Conservation (phyloP, 1,140 invertebrate species). For the Probaryconus sp. region DNA sequence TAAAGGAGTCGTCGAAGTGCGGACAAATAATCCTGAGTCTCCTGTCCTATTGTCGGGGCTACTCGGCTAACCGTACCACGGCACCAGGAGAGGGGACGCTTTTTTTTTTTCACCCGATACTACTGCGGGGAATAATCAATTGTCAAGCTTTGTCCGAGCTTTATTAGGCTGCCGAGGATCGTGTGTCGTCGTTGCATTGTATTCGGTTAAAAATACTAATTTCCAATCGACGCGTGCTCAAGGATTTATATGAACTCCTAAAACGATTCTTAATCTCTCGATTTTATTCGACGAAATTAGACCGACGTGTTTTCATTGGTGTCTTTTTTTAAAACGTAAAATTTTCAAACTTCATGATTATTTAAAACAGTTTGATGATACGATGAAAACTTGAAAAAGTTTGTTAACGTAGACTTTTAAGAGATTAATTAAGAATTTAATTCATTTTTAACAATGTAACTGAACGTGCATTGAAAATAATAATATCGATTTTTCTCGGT, state of each 20-base stretch:
- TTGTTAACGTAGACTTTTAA: too few species aligned
- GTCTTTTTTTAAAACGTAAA: too few species aligned
- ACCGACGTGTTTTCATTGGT: neutral
- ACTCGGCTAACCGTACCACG: conserved; percentile 44
- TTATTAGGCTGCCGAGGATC: conserved; percentile 55
- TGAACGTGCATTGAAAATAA: too few species aligned
- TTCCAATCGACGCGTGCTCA: conserved; percentile 14
- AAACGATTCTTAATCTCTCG: too few species aligned
- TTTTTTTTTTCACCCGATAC: conserved; percentile 52
- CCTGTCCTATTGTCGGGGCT: conserved; percentile 51
- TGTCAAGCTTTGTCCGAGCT: conserved; percentile 56
- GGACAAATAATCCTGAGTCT: conserved; percentile 53
- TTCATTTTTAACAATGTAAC: too few species aligned
- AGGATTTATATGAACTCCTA: too few species aligned
- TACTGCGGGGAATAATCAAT: conserved; percentile 62
- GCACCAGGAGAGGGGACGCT: conserved; percentile 37
- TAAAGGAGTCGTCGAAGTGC: conserved; percentile 67
- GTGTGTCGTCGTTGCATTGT: conserved; percentile 26
- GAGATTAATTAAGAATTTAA: too few species aligned
- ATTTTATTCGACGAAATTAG: too few species aligned
- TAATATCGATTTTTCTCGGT: too few species aligned
- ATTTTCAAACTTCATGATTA: too few species aligned
- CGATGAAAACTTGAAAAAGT: too few species aligned
- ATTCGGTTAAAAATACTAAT: conserved; percentile 32
- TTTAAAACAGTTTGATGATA: too few species aligned